Evolutionary conservation across 2,888 invertebrate genomes (phyloP).

Genomic region (Halocaridina rubra): DNA sequence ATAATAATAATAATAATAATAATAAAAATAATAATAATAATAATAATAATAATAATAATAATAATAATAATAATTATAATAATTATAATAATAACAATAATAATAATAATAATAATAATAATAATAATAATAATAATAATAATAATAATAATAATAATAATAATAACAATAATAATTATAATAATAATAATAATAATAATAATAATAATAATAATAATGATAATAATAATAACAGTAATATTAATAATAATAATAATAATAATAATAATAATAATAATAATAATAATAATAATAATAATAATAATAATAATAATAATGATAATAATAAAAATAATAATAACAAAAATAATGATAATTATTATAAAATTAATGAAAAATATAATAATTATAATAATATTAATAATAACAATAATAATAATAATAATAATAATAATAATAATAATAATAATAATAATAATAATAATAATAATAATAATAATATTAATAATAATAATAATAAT

Average conservation of each 20-base stretch:
- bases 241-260: not conserved
- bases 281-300: not conserved
- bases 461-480: not conserved
- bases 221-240: not conserved
- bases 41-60: not conserved
- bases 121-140: not conserved
- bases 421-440: not conserved
- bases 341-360: not conserved
- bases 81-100: not conserved
- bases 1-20: slow-evolving; percentile 3
- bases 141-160: not conserved
- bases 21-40: slow-evolving; percentile 2
- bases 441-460: not conserved
- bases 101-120: not conserved
- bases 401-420: not conserved
- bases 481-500: not conserved
- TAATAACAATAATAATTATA: not conserved
- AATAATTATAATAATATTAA: not conserved
- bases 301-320: not conserved
- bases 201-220: not conserved
- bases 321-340: not conserved
- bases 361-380: not conserved
- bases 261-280: not conserved
- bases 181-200: not conserved
- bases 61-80: not conserved